Evolutionary conservation across 2,113 vertebrate species (phyloP).

Genomic region (Mastomys natalensis): DNA sequence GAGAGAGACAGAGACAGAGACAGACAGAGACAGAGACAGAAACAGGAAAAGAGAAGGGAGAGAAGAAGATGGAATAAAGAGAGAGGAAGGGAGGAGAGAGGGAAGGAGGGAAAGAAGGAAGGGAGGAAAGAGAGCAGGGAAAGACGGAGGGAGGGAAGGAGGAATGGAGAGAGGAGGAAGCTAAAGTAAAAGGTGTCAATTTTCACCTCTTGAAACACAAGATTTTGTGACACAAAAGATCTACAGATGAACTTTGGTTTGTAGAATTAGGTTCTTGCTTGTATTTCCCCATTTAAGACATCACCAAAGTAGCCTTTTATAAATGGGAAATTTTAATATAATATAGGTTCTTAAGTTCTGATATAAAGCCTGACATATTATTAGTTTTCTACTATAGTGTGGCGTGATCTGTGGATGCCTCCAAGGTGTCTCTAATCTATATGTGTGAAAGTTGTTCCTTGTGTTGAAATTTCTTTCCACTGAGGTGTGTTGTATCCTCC

Average conservation of each 20-base stretch:
- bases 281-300: not conserved
- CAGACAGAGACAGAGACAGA: not conserved
- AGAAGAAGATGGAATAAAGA: not conserved
- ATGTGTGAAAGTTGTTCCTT: not conserved
- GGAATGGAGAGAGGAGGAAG: not conserved
- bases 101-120: not conserved
- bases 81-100: not conserved
- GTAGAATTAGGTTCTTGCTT: not conserved
- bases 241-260: not conserved
- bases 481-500: not conserved
- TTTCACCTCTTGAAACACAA: not conserved
- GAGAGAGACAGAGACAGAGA: not conserved
- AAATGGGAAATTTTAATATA: not conserved
- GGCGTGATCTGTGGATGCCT: not conserved
- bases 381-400: not conserved
- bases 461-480: not conserved
- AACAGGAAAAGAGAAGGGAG: not conserved
- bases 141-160: fast-evolving
- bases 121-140: too few relatives aligned
- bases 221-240: not conserved
- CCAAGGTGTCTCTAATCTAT: not conserved
- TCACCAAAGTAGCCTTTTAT: not conserved
- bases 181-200: not conserved
- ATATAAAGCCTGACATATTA: not conserved
- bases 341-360: not conserved